Conservation (phyloP, 2,888 invertebrate genomes). For the Psylliodes chrysocephalus region DNA sequence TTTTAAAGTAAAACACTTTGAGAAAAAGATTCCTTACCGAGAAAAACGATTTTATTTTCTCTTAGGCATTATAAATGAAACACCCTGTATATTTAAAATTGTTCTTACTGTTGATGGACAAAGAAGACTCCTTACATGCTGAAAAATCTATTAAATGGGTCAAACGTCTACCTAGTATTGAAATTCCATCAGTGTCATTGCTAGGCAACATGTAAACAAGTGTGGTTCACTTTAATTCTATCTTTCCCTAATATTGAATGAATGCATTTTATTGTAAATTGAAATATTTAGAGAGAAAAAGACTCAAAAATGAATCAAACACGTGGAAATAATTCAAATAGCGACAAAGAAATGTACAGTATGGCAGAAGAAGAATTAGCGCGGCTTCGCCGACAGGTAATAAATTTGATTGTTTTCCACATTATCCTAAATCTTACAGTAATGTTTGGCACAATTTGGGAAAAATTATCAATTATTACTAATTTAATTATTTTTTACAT, state of each 20-base stretch:
- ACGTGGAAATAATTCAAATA: constrained; percentile 38
- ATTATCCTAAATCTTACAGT: too few relatives aligned
- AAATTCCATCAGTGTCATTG: constrained; percentile 15
- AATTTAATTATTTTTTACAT: too few relatives aligned
- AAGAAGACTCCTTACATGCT: too few relatives aligned
- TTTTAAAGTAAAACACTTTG: too few relatives aligned
- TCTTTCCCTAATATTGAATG: not conserved
- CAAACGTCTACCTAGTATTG: not conserved
- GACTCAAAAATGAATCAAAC: constrained; percentile 36
- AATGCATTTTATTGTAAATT: not conserved
- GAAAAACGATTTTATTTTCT: too few relatives aligned
- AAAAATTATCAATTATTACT: too few relatives aligned
- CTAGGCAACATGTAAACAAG: constrained; percentile 33
- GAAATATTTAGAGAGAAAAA: not conserved
- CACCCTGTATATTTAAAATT: too few relatives aligned
- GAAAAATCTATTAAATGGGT: not conserved
- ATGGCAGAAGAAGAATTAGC: constrained; percentile 82
- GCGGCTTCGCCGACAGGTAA: constrained; percentile 80
- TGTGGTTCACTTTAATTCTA: not conserved
- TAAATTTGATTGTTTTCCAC: too few relatives aligned
- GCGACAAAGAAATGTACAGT: constrained; percentile 73
- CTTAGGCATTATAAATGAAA: too few relatives aligned
- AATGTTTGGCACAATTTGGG: too few relatives aligned
- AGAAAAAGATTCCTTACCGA: too few relatives aligned
- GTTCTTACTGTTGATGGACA: too few relatives aligned